Evolutionary conservation across 2,797 vertebrate genomes (phyloP).

Genomic region (Leptoclinus maculatus): DNA sequence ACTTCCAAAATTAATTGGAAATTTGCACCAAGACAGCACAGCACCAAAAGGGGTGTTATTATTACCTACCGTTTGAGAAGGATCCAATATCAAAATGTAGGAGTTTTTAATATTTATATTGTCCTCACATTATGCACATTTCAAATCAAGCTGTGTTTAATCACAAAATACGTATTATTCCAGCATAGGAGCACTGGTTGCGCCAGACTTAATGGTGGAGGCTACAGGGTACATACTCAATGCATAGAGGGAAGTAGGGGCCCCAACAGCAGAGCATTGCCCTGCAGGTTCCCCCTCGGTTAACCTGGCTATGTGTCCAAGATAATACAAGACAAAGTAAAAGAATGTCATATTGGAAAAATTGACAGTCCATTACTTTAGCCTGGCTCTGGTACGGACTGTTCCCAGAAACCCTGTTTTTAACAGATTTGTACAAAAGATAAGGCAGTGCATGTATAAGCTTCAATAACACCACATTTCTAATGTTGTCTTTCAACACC

Average conservation of each 20-base stretch:
- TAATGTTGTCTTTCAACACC: conserved; percentile 17
- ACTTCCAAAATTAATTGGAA: not conserved
- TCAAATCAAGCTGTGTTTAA: not conserved
- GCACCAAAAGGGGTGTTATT: not conserved
- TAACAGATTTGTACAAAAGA: conserved; percentile 40
- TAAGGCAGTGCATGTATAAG: conserved; percentile 6
- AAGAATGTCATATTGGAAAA: conserved; percentile 28
- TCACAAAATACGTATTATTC: not conserved
- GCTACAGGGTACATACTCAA: not conserved
- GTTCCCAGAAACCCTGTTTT: conserved; percentile 8
- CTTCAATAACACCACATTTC: conserved; percentile 33
- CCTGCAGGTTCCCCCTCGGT: not conserved
- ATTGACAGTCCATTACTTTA: conserved; percentile 30
- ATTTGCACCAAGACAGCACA: not conserved
- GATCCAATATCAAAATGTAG: not conserved
- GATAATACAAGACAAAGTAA: conserved; percentile 7
- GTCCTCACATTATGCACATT: not conserved
- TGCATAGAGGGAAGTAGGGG: not conserved
- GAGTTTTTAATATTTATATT: not conserved
- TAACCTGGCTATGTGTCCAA: conserved; percentile 10
- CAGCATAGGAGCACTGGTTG: not conserved
- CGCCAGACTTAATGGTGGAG: not conserved
- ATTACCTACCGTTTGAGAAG: not conserved
- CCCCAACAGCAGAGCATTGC: not conserved
- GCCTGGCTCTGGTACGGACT: conserved; percentile 33